Base-by-base conservation (phyloP, 1,140 invertebrate species). In the Drosophila subobscura region DNA sequence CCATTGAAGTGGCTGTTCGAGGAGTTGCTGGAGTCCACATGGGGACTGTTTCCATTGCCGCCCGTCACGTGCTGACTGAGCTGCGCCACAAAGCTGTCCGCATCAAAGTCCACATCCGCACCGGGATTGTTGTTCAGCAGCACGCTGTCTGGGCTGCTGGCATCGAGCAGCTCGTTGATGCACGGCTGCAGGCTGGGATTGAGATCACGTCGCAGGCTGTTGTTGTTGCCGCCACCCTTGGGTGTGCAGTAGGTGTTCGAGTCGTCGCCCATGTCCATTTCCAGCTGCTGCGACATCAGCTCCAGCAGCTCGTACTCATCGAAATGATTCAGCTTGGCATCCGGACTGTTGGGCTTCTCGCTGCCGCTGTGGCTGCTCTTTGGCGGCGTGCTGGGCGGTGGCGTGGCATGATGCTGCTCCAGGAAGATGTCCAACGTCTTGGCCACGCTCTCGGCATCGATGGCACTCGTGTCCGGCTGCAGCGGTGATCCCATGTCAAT, bases 181-280 rank as follows among this genome's bases (percentile, higher is more conserved):
- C 89, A 91, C 41, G 90, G 83, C 58, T 91, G 90, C 44, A 91
- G 51, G 42, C 76, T 86, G 47, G 86, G 80, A 86, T 91, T 91
- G 86, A 91, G 80, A 85, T 84, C 80, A 66, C 84, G 85, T 49
- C 79, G 72, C 63, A 90, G 55, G 53, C 71, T 78, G 58, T 54
- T 68, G 55, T 41, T 80, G 57, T n/a, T 58, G 50, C 10, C 40
- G 33, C 51, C 41, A 29, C 42, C 54, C 55, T 75, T 74, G 37
- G 54, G 20, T 33, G 52, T 2, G 41, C 77, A 76, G 23, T 79
- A 85, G 37, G 72, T 78, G 47, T 57, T 77, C 7, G 77, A 73
- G 27, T 91, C 91, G 22, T 91, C 91, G 22, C 89, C 79, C 59
- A 91, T 91, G 59, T 91, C 91, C 91, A 91, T 91, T 51, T 91